A percentile compares a stretch with the other conserved stretches of the same genome.
These are phyloP conservation scores for Chaitophorus viminalis DNA, from an alignment of 2,888 invertebrate species.

Conservation along the genomic window DNA sequence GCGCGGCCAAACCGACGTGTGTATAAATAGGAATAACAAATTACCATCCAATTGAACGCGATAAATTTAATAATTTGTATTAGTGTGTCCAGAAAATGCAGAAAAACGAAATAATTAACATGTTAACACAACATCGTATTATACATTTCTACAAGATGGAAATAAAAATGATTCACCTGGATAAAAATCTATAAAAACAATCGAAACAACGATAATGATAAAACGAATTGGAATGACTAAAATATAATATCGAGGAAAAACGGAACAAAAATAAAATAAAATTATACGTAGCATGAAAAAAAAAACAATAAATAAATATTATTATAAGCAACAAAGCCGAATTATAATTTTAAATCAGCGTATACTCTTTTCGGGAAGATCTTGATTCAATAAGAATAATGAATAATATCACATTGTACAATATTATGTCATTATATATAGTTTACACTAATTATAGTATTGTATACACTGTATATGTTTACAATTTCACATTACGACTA, in stretches of 20 bases:
- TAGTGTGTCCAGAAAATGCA: not conserved
- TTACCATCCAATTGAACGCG: not conserved
- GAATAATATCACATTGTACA: not conserved
- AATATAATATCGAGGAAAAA: too few relatives aligned
- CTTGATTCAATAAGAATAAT: constrained; percentile 13
- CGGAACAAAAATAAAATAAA: not conserved
- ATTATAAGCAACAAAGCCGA: not conserved
- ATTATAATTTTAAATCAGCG: constrained; percentile 35
- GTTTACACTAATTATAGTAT: too few relatives aligned
- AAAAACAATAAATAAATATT: not conserved
- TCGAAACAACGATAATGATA: too few relatives aligned
- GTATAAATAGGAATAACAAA: not conserved
- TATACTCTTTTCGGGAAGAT: constrained; percentile 17
- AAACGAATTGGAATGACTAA: too few relatives aligned
- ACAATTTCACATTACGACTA: too few relatives aligned
- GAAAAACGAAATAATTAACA: too few relatives aligned
- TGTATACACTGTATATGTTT: too few relatives aligned
- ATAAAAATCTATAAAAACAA: too few relatives aligned
- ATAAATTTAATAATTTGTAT: not conserved
- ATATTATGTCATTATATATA: not conserved
- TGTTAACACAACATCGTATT: too few relatives aligned
- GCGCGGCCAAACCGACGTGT: not conserved
- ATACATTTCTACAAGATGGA: too few relatives aligned
- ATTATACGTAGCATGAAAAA: not conserved
- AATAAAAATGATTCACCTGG: too few relatives aligned